Percentiles rank a stretch among this genome's conserved stretches.
Evolutionary conservation across 2,888 invertebrate species (phyloP).

Genomic region (Spialia ferax): DNA sequence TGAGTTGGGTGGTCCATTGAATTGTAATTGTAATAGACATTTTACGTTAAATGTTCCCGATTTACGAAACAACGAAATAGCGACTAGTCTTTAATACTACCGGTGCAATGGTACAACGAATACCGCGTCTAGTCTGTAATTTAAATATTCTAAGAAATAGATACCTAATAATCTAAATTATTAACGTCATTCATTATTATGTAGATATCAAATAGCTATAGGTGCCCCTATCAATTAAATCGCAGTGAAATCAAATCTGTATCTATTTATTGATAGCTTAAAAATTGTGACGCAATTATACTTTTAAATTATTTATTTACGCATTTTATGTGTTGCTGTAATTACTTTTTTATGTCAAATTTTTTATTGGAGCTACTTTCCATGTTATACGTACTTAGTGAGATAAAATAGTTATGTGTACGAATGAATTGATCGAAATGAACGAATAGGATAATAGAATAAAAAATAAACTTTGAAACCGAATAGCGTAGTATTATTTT

Average conservation of each 20-base stretch:
- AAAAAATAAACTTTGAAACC: neutral
- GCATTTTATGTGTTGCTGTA: neutral
- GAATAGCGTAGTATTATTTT: neutral
- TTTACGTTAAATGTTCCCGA: constrained; percentile 77
- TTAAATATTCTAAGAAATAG: constrained; percentile 47
- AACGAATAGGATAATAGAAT: neutral
- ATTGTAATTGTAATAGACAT: constrained; percentile 79
- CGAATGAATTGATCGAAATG: neutral
- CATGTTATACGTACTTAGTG: neutral
- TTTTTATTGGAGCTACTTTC: neutral
- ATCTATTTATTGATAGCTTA: neutral
- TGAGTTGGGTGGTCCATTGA: constrained; percentile 69
- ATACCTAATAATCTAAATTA: neutral
- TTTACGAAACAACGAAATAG: constrained; percentile 69
- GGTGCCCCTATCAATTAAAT: neutral
- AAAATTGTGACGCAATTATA: neutral
- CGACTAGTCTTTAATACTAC: constrained; percentile 67
- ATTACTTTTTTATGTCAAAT: neutral
- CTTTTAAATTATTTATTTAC: neutral
- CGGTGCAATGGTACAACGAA: constrained; percentile 46
- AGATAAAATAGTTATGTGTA: neutral
- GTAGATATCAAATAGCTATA: neutral
- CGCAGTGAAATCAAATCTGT: neutral
- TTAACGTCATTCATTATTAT: neutral
- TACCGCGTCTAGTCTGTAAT: constrained; percentile 67